Evolutionary conservation across 2,797 vertebrate genomes (phyloP).

Genomic region (Scyliorhinus canicula): DNA sequence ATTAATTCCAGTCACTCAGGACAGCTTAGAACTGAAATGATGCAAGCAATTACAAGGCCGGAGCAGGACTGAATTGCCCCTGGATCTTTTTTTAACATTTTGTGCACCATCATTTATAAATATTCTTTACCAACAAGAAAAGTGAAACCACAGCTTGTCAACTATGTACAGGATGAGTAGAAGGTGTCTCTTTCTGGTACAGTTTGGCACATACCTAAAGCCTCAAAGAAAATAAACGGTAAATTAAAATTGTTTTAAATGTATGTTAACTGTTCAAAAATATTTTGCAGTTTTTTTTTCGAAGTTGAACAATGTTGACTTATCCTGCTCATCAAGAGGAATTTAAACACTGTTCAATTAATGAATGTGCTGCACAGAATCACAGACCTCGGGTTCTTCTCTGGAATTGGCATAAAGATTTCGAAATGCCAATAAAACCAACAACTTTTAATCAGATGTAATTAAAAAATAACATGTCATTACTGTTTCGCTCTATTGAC

Average conservation of each 20-base stretch:
- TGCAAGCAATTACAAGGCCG: not conserved
- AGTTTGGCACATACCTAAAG: not conserved
- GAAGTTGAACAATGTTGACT: not conserved
- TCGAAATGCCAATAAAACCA: slow-evolving; percentile 1
- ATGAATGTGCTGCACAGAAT: not conserved
- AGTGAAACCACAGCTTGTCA: not conserved
- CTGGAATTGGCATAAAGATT: not conserved
- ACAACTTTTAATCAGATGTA: not conserved
- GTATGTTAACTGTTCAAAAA: not conserved
- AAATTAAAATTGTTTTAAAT: slow-evolving; percentile 7
- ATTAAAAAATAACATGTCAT: not conserved
- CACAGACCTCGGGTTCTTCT: not conserved
- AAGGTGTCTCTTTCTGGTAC: not conserved
- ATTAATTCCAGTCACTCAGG: not conserved
- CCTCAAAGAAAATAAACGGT: not conserved
- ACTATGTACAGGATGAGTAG: not conserved
- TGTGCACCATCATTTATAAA: not conserved
- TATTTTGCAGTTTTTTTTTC: not conserved
- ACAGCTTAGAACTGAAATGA: not conserved
- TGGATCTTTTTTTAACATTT: not conserved
- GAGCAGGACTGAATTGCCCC: not conserved
- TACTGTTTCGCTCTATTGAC: not conserved
- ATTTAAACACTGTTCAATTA: not conserved
- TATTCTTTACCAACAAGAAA: not conserved
- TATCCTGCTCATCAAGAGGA: not conserved